Conservation (phyloP, 2,797 vertebrate species). For the Podargus strigoides region DNA sequence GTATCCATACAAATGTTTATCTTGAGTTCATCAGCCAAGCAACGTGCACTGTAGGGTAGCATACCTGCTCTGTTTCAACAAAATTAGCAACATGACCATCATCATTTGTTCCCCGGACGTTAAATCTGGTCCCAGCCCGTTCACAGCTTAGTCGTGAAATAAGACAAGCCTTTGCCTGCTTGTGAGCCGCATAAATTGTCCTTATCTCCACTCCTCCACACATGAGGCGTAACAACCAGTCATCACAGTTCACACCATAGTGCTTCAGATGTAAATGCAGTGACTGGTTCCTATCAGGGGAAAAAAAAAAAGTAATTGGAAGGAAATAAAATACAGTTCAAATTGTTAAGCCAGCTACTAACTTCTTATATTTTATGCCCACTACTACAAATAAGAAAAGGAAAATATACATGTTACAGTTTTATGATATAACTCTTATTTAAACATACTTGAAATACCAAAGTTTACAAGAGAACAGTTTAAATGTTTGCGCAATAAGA, state of each 20-base stretch:
- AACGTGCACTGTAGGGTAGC: neutral
- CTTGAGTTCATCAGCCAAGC: neutral
- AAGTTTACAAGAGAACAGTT: neutral
- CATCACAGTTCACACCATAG: constrained; percentile 95
- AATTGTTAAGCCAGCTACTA: neutral
- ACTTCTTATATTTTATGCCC: neutral
- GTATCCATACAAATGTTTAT: neutral
- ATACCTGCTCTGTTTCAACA: constrained; percentile 97
- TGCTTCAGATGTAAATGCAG: constrained; percentile 96
- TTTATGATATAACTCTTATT: neutral
- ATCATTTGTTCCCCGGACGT: constrained; percentile 94
- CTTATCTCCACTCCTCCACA: constrained; percentile 96
- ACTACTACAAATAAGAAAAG: neutral
- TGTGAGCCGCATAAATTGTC: constrained; percentile 97
- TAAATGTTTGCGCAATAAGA: neutral
- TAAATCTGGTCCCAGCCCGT: constrained; percentile 93
- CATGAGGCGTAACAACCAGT: constrained; percentile 95
- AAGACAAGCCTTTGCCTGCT: constrained; percentile 96
- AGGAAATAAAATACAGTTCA: neutral
- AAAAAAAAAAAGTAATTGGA: neutral
- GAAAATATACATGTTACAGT: neutral
- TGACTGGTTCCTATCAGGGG: constrained; percentile 88
- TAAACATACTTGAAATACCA: neutral
- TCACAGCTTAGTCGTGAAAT: constrained; percentile 97
- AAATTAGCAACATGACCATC: constrained; percentile 98